These are phyloP conservation scores for Tetrao urogallus DNA, from an alignment of 2,113 vertebrate species.

Conservation along the genomic window DNA sequence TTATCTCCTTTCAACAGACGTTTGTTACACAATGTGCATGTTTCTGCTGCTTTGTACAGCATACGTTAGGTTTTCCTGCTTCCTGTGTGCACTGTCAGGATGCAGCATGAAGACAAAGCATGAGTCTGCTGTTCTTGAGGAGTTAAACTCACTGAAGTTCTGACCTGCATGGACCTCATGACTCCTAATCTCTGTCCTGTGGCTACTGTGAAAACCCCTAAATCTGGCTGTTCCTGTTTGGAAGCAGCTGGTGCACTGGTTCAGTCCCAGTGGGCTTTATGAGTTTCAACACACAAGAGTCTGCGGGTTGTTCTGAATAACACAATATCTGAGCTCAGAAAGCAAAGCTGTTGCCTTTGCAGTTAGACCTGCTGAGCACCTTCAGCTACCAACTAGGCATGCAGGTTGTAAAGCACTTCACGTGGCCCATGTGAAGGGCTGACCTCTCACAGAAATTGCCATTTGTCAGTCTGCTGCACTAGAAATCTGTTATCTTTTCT, in stretches of 20 bases:
- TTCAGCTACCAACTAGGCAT: background rate
- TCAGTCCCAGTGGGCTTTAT: background rate
- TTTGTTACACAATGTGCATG: conserved; percentile 31
- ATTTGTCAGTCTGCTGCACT: background rate
- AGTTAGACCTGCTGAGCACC: conserved; percentile 1
- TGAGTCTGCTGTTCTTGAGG: background rate
- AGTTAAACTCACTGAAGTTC: background rate
- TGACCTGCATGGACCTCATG: background rate
- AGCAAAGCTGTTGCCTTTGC: background rate
- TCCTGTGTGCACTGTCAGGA: background rate
- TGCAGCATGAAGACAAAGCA: background rate
- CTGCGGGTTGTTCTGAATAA: background rate
- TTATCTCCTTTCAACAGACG: conserved; percentile 45
- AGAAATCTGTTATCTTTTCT: background rate
- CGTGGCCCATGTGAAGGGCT: background rate
- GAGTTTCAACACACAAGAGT: background rate
- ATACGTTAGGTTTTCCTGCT: background rate
- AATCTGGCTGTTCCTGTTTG: background rate
- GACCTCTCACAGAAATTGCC: background rate
- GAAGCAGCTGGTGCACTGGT: background rate
- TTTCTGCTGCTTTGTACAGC: conserved; percentile 36
- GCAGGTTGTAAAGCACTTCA: background rate
- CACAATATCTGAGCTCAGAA: background rate
- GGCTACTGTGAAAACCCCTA: background rate
- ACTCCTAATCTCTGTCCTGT: background rate